Base-by-base conservation (phyloP, 2,888 invertebrate genomes). In the Polymixis lichenea region DNA sequence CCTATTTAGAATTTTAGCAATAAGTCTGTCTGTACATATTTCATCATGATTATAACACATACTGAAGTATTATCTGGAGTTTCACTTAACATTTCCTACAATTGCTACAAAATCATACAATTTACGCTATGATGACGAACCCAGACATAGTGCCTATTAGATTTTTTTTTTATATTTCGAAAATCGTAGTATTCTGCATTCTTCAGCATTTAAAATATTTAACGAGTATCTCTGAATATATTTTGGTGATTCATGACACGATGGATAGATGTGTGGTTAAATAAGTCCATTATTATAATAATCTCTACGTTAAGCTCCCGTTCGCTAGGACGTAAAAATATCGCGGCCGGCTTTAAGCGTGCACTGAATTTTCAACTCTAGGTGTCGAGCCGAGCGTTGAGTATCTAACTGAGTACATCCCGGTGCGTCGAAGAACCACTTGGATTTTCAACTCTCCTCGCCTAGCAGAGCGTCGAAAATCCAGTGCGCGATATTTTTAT, bases 1-100 rank as follows among this genome's bases (percentile, higher is more conserved):
- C 38, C 3, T 56, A 38, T 38, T 67, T 67, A 67, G 56, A 56
- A 56, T 56, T 56, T 67, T 67, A 56, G n/a, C 4, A 38, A 25
- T 56, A 67, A 38, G 22, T 8, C 5, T 49, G 49, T 53, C 51
- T 67, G 67, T 67, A 67, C 11, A 67, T 67, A 67, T 56, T 67
- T 67, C 19, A 67, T n/a, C 38, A 56, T 67, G 56, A 67, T 38
- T 67, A 67, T 67, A 38, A 67, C 2, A 56, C 56, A 51, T 67
- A 67, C 19, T 67, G 19, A 67, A 56, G 2, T 56, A 55, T n/a
- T 51, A n/a, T 38, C 38, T 67, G 56, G 38, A 38, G 56, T 67
- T 67, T 67, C n/a, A 67, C 38, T 67, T 56, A 9, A 55, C 1
- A 56, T 32, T 53, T 53, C 66, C 22, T 5, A 65, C 22, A 6